Conservation (phyloP, 2,113 vertebrate genomes). For the Lampris incognitus region DNA sequence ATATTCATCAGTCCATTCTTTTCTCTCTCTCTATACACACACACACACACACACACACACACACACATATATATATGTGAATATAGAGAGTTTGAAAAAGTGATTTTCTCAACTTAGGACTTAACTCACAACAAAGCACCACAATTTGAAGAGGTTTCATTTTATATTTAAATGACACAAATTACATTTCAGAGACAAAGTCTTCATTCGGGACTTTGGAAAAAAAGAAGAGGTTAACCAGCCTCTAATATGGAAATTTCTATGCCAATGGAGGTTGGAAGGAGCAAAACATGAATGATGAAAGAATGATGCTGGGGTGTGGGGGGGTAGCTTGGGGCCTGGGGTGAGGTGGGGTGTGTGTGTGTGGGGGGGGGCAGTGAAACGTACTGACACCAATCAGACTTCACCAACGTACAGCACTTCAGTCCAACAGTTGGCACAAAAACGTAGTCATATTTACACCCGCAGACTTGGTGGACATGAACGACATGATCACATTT, state of each 20-base stretch:
- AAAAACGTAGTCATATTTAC: conserved; percentile 3
- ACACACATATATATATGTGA: too few species aligned
- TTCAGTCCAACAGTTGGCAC: conserved; percentile 49
- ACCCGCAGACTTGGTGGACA: background rate
- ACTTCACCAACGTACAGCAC: conserved; percentile 72
- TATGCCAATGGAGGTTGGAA: conserved; percentile 23
- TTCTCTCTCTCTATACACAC: too few species aligned
- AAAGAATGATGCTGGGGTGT: conserved; percentile 2
- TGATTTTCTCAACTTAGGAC: background rate
- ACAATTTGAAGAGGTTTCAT: background rate
- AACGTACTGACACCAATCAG: conserved; percentile 20
- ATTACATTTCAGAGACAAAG: background rate
- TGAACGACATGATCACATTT: background rate
- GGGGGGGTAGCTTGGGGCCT: background rate
- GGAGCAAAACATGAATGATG: conserved; percentile 37
- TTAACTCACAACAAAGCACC: background rate
- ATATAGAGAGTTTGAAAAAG: background rate
- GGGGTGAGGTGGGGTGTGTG: conserved; percentile 21
- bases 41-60: too few species aligned
- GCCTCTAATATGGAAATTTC: conserved; percentile 11
- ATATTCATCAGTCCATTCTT: conserved; percentile 18
- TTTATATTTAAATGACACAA: background rate
- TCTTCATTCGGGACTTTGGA: conserved; percentile 2
- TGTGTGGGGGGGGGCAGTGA: conserved; percentile 56
- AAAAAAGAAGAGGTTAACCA: background rate